Conservation (phyloP, 2,113 vertebrate genomes). For the Eira barbara region DNA sequence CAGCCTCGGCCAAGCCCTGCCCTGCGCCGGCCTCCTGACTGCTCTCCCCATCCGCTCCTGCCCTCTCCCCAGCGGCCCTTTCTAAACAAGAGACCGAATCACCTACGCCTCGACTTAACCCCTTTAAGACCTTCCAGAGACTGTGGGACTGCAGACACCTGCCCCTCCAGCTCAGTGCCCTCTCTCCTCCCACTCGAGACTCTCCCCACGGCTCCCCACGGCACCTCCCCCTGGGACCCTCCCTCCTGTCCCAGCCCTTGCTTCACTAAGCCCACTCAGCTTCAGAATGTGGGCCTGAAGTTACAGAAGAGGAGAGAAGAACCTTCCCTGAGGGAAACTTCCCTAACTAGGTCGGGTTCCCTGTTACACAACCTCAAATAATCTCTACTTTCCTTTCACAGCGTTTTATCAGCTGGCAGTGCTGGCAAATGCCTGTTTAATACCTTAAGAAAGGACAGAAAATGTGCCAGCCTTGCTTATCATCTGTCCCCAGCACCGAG, state of each 20-base stretch:
- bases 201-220: background rate
- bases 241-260: background rate
- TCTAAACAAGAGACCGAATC: background rate
- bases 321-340: background rate
- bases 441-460: background rate
- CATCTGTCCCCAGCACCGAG: background rate
- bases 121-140: background rate
- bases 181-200: background rate
- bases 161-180: background rate
- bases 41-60: background rate
- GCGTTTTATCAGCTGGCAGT: background rate
- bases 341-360: conserved; percentile 6
- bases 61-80: background rate
- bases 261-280: background rate
- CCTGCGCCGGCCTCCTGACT: background rate
- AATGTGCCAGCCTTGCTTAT: background rate
- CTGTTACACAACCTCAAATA: background rate
- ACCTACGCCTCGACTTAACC: background rate
- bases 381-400: background rate
- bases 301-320: background rate
- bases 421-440: background rate
- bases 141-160: background rate
- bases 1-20: too few species aligned
- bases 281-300: background rate
- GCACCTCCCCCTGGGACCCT: background rate